Evolutionary conservation across 2,888 invertebrate genomes (phyloP), one percentile per base, ranked within the genome.

Genomic region (Gerris lacustris): DNA sequence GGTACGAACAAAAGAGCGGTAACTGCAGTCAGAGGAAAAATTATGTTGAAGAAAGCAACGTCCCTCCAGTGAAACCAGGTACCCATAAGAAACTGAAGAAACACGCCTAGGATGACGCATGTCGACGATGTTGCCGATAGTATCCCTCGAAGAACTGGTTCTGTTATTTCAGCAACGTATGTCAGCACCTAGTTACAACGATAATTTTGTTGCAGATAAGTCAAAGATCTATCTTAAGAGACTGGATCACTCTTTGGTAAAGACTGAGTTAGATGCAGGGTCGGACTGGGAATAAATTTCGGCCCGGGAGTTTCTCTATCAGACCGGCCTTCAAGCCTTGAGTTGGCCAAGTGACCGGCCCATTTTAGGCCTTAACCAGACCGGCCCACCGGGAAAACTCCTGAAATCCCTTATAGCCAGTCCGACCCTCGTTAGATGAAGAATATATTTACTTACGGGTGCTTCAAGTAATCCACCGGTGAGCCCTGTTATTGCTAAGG

Each of bases 151-250:
- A 91, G 83, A 77, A 89, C 87, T 0, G 92, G 91, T 79, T 91
- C 88, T 0, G 91, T 90, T 68, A 92, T 87, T 82, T 92, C 92
- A 6, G 92, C 91, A 15, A 92, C 91, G 79, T 92, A 92, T 0
- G 91, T 91, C 76, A 92, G 80, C 45, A 91, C 88, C 88, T 89
- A 31, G 45, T 63, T 62, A 77, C 45, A 78, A 78, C 73, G 72
- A 69, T 31, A 31, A 31, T 31, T 31, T 31, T 31, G 31, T 31
- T 31, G 31, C 4, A 31, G 31, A 31, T 31, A 31, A 31, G 31
- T 31, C 31, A 31, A 31, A 31, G 4, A 31, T 31, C 31, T 31
- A 31, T 31, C 31, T 31, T 31, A 31, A 31, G 31, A 31, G 31
- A 31, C 31, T 31, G 4, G 31, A 31, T 31, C 31, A 31, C 31